phyloP scores from a whole-genome alignment of 2,113 vertebrate genomes.

The Carettochelys insculpta region DNA sequence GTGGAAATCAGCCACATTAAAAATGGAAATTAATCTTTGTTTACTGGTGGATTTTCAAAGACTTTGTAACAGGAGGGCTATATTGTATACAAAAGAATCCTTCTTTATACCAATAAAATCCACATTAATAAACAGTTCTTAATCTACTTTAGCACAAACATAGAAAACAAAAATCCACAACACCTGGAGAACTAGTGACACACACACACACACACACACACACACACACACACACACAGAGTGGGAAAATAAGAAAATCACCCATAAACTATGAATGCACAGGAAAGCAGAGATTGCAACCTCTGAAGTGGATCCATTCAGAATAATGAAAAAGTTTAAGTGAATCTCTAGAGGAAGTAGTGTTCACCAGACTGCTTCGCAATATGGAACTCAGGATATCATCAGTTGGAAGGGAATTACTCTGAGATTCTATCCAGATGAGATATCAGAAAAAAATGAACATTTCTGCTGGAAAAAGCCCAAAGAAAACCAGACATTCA shows the following conservation, averaged over 20 bases:
- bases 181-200: slow-evolving; percentile 44
- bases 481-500: slow-evolving; percentile 19
- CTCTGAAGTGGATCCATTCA: slow-evolving; percentile 47
- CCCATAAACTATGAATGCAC: slow-evolving; percentile 16
- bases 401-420: slow-evolving; percentile 65
- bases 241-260: slow-evolving; percentile 22
- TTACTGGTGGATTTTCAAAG: neutral
- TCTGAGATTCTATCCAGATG: slow-evolving; percentile 68
- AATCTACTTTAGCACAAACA: slow-evolving; percentile 12
- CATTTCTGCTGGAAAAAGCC: slow-evolving; percentile 1
- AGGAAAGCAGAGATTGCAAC: slow-evolving; percentile 7
- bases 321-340: slow-evolving; percentile 44
- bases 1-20: slow-evolving; percentile 55
- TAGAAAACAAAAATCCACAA: neutral
- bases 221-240: too few species aligned
- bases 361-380: slow-evolving; percentile 65
- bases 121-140: slow-evolving; percentile 2
- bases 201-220: too few species aligned
- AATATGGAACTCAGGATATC: slow-evolving; percentile 74
- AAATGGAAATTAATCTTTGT: slow-evolving; percentile 49
- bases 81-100: neutral
- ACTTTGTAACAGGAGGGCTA: slow-evolving; percentile 17
- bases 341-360: slow-evolving; percentile 53
- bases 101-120: slow-evolving; percentile 11
- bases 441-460: slow-evolving; percentile 46